Evolutionary conservation across 2,888 invertebrate species (phyloP).

Genomic region (Epistrophe grossulariae): DNA sequence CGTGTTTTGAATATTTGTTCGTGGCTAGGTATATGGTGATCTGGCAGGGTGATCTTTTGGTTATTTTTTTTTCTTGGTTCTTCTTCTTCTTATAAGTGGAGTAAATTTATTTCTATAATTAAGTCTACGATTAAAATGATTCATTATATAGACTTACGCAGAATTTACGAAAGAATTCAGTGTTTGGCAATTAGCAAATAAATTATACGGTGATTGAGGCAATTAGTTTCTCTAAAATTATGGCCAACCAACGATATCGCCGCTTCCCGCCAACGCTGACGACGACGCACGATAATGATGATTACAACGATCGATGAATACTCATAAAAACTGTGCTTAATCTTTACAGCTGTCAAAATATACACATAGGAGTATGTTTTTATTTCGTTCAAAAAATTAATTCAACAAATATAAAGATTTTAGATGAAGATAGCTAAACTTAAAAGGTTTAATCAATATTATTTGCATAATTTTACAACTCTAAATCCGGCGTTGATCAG

Average conservation of each 20-base stretch:
- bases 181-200: slow-evolving; percentile 57
- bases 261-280: not conserved
- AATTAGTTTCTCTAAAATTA: slow-evolving; percentile 23
- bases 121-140: slow-evolving; percentile 54
- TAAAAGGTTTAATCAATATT: slow-evolving; percentile 17
- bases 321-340: not conserved
- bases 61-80: slow-evolving; percentile 1
- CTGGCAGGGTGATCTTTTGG: slow-evolving; percentile 16
- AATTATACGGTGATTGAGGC: slow-evolving; percentile 31
- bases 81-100: slow-evolving; percentile 22
- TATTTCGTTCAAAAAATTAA: slow-evolving; percentile 27
- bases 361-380: slow-evolving; percentile 14
- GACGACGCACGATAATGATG: not conserved
- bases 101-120: slow-evolving; percentile 62
- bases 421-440: not conserved
- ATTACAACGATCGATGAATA: slow-evolving; percentile 4
- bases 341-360: slow-evolving; percentile 41
- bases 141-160: slow-evolving; percentile 17
- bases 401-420: slow-evolving; percentile 10
- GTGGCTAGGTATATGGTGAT: slow-evolving; percentile 33
- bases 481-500: slow-evolving; percentile 28
- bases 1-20: slow-evolving; percentile 63
- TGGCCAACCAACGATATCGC: not conserved
- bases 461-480: slow-evolving; percentile 30
- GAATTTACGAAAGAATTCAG: slow-evolving; percentile 29